These are phyloP conservation scores for Toxonevra muliebris DNA, from an alignment of 2,888 invertebrate genomes.

Conservation along the genomic window DNA sequence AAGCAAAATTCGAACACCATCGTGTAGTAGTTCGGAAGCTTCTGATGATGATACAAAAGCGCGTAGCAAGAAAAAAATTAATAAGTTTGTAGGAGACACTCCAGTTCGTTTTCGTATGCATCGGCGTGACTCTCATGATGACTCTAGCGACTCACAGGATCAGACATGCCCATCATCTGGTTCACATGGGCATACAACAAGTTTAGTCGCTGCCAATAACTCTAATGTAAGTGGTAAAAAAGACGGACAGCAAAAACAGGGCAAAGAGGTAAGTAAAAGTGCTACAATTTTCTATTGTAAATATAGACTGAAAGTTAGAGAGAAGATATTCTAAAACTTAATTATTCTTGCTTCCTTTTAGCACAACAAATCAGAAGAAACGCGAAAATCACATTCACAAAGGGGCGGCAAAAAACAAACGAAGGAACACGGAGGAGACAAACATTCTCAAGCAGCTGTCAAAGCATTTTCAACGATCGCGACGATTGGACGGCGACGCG, in stretches of 20 bases:
- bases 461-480: constrained; percentile 31
- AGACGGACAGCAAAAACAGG: constrained; percentile 48
- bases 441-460: constrained; percentile 51
- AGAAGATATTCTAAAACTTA: too few relatives aligned
- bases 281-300: too few relatives aligned
- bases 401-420: constrained; percentile 48
- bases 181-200: constrained; percentile 51
- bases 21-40: constrained; percentile 93
- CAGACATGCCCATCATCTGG: constrained; percentile 64
- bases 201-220: constrained; percentile 53
- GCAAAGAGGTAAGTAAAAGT: constrained; percentile 49
- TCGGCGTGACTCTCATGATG: constrained; percentile 83
- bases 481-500: constrained; percentile 70
- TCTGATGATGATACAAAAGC: constrained; percentile 86
- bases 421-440: constrained; percentile 50
- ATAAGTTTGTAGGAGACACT: constrained; percentile 72
- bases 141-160: constrained; percentile 86
- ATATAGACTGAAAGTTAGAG: too few relatives aligned
- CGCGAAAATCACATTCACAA: constrained; percentile 51
- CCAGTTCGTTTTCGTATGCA: constrained; percentile 71
- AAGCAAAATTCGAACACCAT: constrained; percentile 80
- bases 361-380: constrained; percentile 56
- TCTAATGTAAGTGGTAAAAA: constrained; percentile 54
- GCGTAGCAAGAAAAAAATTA: constrained; percentile 81
- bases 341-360: constrained; percentile 32